Conservation (phyloP, 2,888 invertebrate genomes). For the Ligdia adustata region DNA sequence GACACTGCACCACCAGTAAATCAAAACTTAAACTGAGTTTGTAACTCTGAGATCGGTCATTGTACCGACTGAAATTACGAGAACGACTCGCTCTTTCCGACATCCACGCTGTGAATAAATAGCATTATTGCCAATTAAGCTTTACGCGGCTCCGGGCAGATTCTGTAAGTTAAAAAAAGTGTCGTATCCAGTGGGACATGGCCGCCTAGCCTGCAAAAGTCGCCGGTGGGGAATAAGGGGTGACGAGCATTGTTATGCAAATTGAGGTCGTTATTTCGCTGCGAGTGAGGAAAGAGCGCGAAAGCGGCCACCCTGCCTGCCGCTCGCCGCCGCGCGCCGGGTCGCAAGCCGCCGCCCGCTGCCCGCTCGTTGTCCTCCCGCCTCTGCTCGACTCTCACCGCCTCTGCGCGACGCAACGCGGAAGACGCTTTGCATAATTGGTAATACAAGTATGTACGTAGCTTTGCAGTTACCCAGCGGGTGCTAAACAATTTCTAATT, state of each 20-base stretch:
- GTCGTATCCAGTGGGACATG: slow-evolving; percentile 72
- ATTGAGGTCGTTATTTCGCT: slow-evolving; percentile 84
- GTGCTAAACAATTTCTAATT: slow-evolving; percentile 19
- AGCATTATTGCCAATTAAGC: slow-evolving; percentile 37
- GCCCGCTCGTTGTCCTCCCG: no score
- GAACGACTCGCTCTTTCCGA: slow-evolving; percentile 13
- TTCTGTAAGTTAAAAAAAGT: slow-evolving; percentile 68
- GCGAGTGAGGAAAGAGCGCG: slow-evolving; percentile 82
- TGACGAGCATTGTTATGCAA: slow-evolving; percentile 84
- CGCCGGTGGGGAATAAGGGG: slow-evolving; percentile 79
- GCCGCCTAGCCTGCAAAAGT: slow-evolving; percentile 73
- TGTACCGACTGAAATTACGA: slow-evolving; percentile 33
- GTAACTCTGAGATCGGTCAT: slow-evolving; percentile 31
- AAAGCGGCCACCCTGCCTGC: slow-evolving; percentile 65
- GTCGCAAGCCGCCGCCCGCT: slow-evolving; percentile 40
- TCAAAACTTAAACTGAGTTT: slow-evolving; percentile 50
- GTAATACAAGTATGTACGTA: slow-evolving; percentile 72
- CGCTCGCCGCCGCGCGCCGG: slow-evolving; percentile 44
- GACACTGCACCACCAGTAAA: slow-evolving; percentile 50
- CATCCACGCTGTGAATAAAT: slow-evolving; percentile 20
- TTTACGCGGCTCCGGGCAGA: slow-evolving; percentile 53
- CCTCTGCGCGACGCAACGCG: slow-evolving; percentile 67
- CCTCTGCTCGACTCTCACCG: slow-evolving; percentile 65
- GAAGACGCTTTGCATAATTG: slow-evolving; percentile 83
- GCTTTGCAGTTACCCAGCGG: slow-evolving; percentile 24